Conservation (phyloP, 2,113 vertebrate genomes). For the Emydocephalus ijimae region DNA sequence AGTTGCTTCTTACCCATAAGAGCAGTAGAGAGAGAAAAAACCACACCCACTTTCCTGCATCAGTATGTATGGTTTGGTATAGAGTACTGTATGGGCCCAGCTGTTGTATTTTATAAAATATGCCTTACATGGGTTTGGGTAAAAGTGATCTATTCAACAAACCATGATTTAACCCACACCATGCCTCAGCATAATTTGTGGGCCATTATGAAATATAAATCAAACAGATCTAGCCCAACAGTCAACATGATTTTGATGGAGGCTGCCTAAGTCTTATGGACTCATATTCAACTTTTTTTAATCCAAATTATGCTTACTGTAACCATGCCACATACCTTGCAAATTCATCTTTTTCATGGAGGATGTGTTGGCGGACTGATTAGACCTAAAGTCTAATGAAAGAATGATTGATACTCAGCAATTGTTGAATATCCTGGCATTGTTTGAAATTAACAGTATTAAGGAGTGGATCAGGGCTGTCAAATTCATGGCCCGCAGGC, state of each 20-base stretch:
- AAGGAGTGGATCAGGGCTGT: too few relatives aligned
- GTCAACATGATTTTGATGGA: neutral
- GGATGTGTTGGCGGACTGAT: neutral
- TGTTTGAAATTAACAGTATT: neutral
- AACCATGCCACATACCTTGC: neutral
- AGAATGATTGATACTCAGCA: neutral
- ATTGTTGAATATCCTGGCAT: too few relatives aligned
- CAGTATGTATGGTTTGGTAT: neutral
- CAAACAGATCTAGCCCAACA: neutral
- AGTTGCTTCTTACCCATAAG: neutral
- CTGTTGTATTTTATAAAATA: neutral
- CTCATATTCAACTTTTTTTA: neutral
- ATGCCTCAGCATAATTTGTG: neutral
- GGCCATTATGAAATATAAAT: neutral
- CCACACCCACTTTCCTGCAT: neutral
- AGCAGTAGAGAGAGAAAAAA: neutral
- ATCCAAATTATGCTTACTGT: too few relatives aligned
- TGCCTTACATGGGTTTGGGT: neutral
- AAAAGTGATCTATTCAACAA: neutral
- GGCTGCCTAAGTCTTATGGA: too few relatives aligned
- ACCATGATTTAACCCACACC: neutral
- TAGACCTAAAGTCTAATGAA: neutral
- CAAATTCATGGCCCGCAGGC: too few relatives aligned
- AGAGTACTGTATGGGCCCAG: neutral
- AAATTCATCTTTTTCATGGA: neutral